Conservation (phyloP, 2,797 vertebrate species). For the Sebastes steindachneri region DNA sequence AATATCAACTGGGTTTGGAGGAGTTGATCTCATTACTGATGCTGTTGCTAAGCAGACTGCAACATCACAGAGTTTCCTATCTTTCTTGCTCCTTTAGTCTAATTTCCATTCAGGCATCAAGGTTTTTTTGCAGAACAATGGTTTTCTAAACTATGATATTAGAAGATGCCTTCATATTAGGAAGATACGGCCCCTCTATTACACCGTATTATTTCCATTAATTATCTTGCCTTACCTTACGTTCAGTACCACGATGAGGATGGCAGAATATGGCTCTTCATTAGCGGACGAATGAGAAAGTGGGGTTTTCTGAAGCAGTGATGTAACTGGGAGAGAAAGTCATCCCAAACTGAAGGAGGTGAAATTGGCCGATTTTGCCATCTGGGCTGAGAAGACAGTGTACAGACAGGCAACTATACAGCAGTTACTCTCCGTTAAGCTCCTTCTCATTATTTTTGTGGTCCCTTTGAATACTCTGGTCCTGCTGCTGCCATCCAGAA, state of each 20-base stretch:
- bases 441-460: neutral
- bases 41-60: slow-evolving; percentile 53
- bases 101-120: neutral
- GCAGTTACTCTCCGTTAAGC: neutral
- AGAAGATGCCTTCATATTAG: neutral
- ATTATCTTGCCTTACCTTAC: neutral
- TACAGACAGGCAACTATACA: neutral
- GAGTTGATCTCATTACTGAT: slow-evolving; percentile 27
- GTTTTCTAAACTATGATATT: neutral
- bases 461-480: neutral
- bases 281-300: neutral
- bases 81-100: neutral
- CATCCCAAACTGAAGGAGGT: neutral
- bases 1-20: slow-evolving; percentile 16
- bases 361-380: neutral
- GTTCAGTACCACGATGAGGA: neutral
- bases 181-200: neutral
- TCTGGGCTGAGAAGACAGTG: slow-evolving; percentile 9
- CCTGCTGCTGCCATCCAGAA: neutral
- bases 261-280: neutral
- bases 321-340: neutral
- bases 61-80: slow-evolving; percentile 12
- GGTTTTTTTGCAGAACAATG: neutral
- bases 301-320: neutral
- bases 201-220: neutral